phyloP scores from a whole-genome alignment of 2,113 vertebrate genomes.

The Beaufortia kweichowensis region DNA sequence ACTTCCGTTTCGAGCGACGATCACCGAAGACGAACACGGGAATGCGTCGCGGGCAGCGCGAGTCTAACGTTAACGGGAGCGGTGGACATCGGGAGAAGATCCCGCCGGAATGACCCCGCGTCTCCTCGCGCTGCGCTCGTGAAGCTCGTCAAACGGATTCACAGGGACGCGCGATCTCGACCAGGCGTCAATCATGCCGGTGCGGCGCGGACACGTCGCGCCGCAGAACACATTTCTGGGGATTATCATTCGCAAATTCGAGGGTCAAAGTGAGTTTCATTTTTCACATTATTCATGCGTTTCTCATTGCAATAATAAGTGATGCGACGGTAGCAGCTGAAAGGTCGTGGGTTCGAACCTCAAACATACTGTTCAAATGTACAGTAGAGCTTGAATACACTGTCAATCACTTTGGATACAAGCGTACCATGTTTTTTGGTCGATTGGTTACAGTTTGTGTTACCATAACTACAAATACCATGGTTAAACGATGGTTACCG shows the following conservation, averaged over 20 bases:
- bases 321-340: too few species aligned
- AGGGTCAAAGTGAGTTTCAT: constrained; percentile 94
- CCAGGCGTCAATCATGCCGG: constrained; percentile 85
- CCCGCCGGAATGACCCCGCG: constrained; percentile 31
- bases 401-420: too few species aligned
- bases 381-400: too few species aligned
- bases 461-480: too few species aligned
- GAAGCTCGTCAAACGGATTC: constrained; percentile 31
- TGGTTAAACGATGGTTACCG: too few species aligned
- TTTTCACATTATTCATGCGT: background rate
- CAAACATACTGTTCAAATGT: too few species aligned
- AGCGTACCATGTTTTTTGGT: too few species aligned
- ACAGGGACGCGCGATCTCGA: constrained; percentile 47
- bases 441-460: too few species aligned
- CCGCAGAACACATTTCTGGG: constrained; percentile 98
- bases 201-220: constrained; percentile 98
- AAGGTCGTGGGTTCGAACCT: too few species aligned
- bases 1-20: background rate
- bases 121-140: constrained; percentile 26
- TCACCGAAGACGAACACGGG: background rate
- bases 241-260: constrained; percentile 99
- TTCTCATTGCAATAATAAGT: background rate
- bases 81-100: constrained; percentile 19
- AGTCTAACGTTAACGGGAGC: background rate
- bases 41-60: constrained; percentile 13